Evolutionary conservation across 2,113 vertebrate genomes (phyloP).

Genomic region (Bungarus multicinctus): DNA sequence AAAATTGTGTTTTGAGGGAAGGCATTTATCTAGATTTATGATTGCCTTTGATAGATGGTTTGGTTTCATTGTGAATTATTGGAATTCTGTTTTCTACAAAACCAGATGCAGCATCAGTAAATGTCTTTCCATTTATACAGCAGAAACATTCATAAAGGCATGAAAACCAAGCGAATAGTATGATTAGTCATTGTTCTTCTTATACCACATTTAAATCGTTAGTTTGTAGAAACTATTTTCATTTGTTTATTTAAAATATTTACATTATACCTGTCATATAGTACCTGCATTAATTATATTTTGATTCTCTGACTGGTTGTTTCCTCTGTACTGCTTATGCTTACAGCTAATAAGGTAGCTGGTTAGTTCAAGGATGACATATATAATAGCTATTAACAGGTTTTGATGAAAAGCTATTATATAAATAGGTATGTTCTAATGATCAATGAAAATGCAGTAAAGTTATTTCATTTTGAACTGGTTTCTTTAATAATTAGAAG

Average conservation of each 20-base stretch:
- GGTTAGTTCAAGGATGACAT: conserved; percentile 83
- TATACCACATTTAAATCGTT: neutral
- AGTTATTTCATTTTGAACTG: conserved; percentile 38
- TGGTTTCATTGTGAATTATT: conserved; percentile 9
- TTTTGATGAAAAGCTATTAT: conserved; percentile 61
- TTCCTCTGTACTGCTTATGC: conserved; percentile 52
- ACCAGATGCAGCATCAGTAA: neutral
- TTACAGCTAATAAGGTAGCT: conserved; percentile 83
- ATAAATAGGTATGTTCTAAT: conserved; percentile 56
- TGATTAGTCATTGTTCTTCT: neutral
- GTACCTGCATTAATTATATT: neutral
- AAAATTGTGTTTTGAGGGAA: neutral
- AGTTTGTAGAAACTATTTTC: neutral
- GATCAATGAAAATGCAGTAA: conserved; percentile 50
- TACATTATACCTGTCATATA: neutral
- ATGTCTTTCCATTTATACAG: neutral
- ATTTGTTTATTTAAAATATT: neutral
- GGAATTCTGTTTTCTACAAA: neutral
- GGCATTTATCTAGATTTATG: neutral
- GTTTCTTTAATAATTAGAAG: neutral
- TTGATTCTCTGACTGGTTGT: conserved; percentile 9
- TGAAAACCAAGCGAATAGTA: neutral
- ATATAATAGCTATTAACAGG: conserved; percentile 83
- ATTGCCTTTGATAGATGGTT: neutral
- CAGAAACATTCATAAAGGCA: neutral